Evolutionary conservation across 2,888 invertebrate genomes (phyloP).

Genomic region (Dolichopus griseipennis): DNA sequence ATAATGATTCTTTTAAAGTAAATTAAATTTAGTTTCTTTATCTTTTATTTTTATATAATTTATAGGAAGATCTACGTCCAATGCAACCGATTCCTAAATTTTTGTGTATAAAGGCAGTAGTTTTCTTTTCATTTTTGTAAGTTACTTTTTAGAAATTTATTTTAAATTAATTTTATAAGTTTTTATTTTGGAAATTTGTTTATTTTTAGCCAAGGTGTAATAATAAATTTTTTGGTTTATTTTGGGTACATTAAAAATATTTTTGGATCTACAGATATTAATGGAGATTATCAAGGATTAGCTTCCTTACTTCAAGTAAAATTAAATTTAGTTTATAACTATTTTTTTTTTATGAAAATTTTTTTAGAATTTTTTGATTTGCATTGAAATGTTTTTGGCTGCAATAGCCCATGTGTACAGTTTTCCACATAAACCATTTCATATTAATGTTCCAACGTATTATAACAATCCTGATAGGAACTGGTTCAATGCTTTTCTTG

Average conservation of each 20-base stretch:
- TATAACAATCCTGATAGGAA: conserved; percentile 42
- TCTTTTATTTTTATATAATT: background rate
- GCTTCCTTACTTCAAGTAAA: conserved; percentile 74
- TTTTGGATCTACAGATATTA: conserved; percentile 58
- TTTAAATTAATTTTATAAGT: conserved; percentile 14
- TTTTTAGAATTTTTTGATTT: conserved; percentile 84
- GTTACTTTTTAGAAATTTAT: conserved; percentile 38
- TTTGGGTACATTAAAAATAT: conserved; percentile 69
- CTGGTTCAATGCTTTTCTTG: conserved; percentile 73
- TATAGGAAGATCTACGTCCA: conserved; percentile 61
- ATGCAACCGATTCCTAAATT: conserved; percentile 94
- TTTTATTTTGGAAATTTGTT: conserved; percentile 14
- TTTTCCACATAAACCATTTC: conserved; percentile 86
- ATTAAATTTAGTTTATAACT: conserved; percentile 12
- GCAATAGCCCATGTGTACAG: conserved; percentile 93
- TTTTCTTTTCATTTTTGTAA: conserved; percentile 98
- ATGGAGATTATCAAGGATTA: conserved; percentile 60
- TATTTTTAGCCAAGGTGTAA: conserved; percentile 75
- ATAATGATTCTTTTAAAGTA: background rate
- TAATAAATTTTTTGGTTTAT: conserved; percentile 79
- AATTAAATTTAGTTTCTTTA: conserved; percentile 9
- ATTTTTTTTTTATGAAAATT: background rate
- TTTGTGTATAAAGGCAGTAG: conserved; percentile 93
- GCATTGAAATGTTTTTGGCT: conserved; percentile 96
- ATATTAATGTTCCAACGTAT: conserved; percentile 49